A percentile compares a stretch with the other conserved stretches of the same genome.
Conservation (phyloP, 2,797 vertebrate genomes). For the Anomalospiza imberbis region DNA sequence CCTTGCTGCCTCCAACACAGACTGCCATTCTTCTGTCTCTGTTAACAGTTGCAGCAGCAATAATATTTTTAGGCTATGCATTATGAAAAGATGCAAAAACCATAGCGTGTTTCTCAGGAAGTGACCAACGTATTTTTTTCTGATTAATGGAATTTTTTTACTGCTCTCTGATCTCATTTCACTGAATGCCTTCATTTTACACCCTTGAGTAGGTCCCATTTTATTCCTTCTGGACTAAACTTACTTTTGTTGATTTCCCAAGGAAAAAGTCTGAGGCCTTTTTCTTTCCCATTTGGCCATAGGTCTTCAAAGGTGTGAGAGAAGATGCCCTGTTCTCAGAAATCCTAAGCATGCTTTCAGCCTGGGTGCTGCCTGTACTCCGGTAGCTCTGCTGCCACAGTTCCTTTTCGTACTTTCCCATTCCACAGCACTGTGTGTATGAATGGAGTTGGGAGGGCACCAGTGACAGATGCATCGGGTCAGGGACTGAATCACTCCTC, state of each 20-base stretch:
- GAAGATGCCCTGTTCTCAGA: neutral
- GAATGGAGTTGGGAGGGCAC: neutral
- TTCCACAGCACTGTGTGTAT: neutral
- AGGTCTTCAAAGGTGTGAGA: neutral
- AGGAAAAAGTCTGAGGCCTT: neutral
- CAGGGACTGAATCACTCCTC: neutral
- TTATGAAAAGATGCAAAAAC: conserved; percentile 46
- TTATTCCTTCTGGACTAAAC: neutral
- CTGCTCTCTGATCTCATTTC: conserved; percentile 11
- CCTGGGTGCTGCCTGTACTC: neutral
- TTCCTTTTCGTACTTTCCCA: neutral
- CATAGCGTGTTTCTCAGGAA: neutral
- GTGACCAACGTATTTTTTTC: neutral
- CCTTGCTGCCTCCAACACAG: conserved; percentile 78
- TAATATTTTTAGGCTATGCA: conserved; percentile 36
- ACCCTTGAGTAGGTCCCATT: neutral
- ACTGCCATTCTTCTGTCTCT: conserved; percentile 68
- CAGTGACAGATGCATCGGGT: neutral
- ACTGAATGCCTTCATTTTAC: neutral
- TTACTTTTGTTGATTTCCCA: neutral
- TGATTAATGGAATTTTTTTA: neutral
- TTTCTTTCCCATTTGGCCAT: neutral
- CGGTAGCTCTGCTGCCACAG: neutral
- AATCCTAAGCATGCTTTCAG: neutral
- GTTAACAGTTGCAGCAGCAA: conserved; percentile 31